phyloP scores from a whole-genome alignment of 92 coral and sea anemone species.

The Porites rus region DNA sequence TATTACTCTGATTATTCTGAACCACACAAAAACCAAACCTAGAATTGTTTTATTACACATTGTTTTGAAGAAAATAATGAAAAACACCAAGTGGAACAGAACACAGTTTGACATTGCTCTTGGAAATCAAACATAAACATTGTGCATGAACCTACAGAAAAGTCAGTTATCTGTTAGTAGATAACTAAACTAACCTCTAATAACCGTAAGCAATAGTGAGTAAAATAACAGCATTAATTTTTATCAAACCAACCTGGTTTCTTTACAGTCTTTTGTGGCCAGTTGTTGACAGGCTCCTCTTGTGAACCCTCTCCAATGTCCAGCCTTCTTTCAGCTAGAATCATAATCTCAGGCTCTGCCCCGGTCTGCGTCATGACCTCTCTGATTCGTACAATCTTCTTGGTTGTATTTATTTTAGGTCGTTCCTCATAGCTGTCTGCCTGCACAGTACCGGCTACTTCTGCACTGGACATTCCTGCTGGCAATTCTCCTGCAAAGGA shows the following conservation, averaged over 20 bases:
- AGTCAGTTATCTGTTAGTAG: no score
- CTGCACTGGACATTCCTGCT: slow-evolving; percentile 3
- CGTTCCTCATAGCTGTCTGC: not conserved
- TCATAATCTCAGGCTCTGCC: slow-evolving; percentile 59
- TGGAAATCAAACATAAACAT: no score
- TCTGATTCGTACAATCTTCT: slow-evolving; percentile 49
- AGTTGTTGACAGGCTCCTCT: slow-evolving; percentile 13
- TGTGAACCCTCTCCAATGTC: slow-evolving; percentile 34
- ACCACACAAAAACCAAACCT: no score
- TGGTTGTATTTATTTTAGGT: slow-evolving; percentile 30
- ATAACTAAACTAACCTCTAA: no score
- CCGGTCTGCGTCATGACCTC: slow-evolving; percentile 88
- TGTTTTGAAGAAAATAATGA: no score
- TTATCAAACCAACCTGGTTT: slow-evolving; percentile 60
- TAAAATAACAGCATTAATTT: no score
- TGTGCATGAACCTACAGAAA: no score
- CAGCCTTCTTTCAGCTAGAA: slow-evolving; percentile 58
- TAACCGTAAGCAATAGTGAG: no score
- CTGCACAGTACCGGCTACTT: not conserved
- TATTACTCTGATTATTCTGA: no score
- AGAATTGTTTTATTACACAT: no score
- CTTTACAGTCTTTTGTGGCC: slow-evolving; percentile 53
- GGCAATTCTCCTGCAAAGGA: slow-evolving; percentile 15
- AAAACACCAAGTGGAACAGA: no score
- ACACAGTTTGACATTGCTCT: no score